Conservation (phyloP, 2,888 invertebrate species). For the Autographa gamma region DNA sequence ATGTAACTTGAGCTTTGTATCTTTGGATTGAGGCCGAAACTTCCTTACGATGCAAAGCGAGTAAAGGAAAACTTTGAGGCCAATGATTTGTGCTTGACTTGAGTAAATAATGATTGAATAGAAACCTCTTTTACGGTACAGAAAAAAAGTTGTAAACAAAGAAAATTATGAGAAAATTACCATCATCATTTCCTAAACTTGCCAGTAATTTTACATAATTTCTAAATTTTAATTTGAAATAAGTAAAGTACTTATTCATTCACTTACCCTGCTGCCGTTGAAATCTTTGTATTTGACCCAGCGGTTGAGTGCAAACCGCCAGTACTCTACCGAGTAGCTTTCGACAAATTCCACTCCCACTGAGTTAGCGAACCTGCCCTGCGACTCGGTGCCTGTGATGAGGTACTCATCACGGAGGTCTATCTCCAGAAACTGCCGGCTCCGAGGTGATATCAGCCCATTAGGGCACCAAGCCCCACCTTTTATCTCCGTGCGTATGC, state of each 20-base stretch:
- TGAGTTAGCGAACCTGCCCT: slow-evolving; percentile 97
- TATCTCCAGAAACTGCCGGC: slow-evolving; percentile 95
- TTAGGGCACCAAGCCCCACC: slow-evolving; percentile 98
- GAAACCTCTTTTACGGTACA: background rate
- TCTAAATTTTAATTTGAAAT: no score
- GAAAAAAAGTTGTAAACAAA: slow-evolving; percentile 6
- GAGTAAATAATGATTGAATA: slow-evolving; percentile 62
- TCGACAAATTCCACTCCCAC: slow-evolving; percentile 96
- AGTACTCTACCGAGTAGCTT: slow-evolving; percentile 94
- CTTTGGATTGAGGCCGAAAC: slow-evolving; percentile 53
- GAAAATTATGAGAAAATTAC: no score
- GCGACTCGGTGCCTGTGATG: slow-evolving; percentile 95
- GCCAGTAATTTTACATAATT: no score
- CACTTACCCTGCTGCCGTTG: slow-evolving; percentile 92
- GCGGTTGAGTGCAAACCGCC: slow-evolving; percentile 90
- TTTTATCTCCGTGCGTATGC: slow-evolving; percentile 95
- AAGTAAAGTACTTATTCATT: background rate
- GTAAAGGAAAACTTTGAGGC: slow-evolving; percentile 62
- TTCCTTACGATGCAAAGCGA: slow-evolving; percentile 52
- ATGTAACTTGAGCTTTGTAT: slow-evolving; percentile 63
- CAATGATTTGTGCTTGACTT: slow-evolving; percentile 63
- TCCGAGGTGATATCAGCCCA: slow-evolving; percentile 92
- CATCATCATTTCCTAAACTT: no score
- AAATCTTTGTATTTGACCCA: slow-evolving; percentile 95
- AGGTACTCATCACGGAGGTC: slow-evolving; percentile 93